Evolutionary conservation across 2,797 vertebrate genomes (phyloP).

Genomic region (Coccyzus lansbergi): DNA sequence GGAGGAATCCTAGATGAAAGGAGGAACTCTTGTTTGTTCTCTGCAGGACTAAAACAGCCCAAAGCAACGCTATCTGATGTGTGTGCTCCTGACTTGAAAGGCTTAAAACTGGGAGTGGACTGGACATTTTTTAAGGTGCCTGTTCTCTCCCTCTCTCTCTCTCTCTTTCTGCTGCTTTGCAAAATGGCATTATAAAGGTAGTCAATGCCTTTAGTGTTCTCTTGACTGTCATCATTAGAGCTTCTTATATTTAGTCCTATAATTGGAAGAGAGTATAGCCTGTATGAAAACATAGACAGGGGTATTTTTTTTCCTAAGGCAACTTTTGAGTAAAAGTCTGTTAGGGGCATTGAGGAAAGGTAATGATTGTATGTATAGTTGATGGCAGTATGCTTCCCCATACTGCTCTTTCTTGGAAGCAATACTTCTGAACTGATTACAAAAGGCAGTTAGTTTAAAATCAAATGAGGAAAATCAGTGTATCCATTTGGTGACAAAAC

Average conservation of each 20-base stretch:
- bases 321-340: neutral
- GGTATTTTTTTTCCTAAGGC: neutral
- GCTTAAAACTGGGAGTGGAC: conserved; percentile 71
- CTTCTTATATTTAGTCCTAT: neutral
- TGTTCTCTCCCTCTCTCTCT: neutral
- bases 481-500: neutral
- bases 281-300: neutral
- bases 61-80: conserved; percentile 36
- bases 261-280: neutral
- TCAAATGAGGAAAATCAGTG: neutral
- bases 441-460: neutral
- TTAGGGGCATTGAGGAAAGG: neutral
- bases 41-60: conserved; percentile 69
- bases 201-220: neutral
- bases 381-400: neutral
- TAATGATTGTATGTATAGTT: neutral
- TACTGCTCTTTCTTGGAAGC: neutral
- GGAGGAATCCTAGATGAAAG: neutral
- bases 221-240: neutral
- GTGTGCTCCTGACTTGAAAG: conserved; percentile 63
- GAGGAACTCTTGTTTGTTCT: conserved; percentile 6
- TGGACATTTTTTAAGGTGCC: conserved; percentile 72
- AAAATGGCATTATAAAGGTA: neutral
- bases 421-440: neutral
- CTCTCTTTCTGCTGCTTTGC: neutral